Base-by-base conservation (phyloP, 2,888 invertebrate species). In the Ophioninae sp. region DNA sequence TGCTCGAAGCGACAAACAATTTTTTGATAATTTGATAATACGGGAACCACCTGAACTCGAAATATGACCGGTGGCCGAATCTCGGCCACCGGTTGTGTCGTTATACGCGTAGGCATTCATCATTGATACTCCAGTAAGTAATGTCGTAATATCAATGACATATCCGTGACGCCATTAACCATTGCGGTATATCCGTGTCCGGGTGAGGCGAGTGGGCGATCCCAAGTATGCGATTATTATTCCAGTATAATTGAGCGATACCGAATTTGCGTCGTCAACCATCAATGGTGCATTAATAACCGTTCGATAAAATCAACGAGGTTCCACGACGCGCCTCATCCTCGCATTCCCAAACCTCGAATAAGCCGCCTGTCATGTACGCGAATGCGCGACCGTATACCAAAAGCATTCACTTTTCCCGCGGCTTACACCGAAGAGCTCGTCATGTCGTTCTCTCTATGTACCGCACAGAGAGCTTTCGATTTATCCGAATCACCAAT, bases 221-320 rank as follows among this genome's bases (percentile, higher is more conserved):
- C 44, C 23, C 39, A 63, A 23, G 41, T 51, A 67, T 7, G 44
- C 30, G 80, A 81, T 81, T 79, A 81, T 79, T 75, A 44, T 44
- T 44, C 44, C 67, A 56, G 67, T 79, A 71, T 81, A 79, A 84
- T 84, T 72, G 44, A 79, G 65, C 71, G 71, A 77, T 63, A 41
- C n/a, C 9, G 56, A 56, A 75, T 81, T 75, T 20, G 51, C 67
- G 37, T 23, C 39, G 61, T 67, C 71, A 80, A 64, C 76, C 73
- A 68, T 83, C 80, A 81, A 81, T 75, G 81, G 67, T 23, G 78
- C 81, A 75, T 79, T 84, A 81, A 81, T 79, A 72, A 84, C 75
- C 78, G 67, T 71, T 67, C 78, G 44, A 61, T 78, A 71, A 67
- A 81, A 81, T 84, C 78, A 79, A 79, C 75, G 71, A 59, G 75